Conservation (phyloP, 2,113 vertebrate genomes). For the Emydocephalus ijimae region DNA sequence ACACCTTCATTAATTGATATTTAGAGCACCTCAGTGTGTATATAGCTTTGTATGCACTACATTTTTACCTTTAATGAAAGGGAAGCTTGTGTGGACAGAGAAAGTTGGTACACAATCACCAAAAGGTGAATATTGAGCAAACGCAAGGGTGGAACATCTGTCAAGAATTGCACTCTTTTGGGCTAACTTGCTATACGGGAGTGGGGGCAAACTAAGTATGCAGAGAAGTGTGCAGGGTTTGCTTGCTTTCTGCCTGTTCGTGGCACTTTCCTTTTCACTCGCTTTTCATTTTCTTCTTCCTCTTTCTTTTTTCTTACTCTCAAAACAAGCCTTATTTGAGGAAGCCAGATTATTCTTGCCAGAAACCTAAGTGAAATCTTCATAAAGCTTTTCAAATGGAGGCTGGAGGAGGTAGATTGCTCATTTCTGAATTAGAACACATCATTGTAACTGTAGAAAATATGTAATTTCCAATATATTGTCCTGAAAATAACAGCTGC, state of each 20-base stretch:
- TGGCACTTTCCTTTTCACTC: background rate
- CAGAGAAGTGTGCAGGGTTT: background rate
- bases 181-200: background rate
- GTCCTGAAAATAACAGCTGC: background rate
- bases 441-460: background rate
- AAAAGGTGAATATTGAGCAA: background rate
- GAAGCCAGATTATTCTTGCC: background rate
- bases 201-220: background rate
- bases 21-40: background rate
- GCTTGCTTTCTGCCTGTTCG: background rate
- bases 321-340: background rate
- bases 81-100: no score
- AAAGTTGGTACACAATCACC: background rate
- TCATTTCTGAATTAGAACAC: background rate
- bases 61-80: background rate
- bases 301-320: background rate
- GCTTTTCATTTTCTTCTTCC: background rate
- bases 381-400: background rate
- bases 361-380: background rate
- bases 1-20: background rate
- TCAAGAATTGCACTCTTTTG: background rate
- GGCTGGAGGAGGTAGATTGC: background rate
- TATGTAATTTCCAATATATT: background rate
- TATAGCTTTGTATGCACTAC: background rate
- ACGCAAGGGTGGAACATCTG: background rate